A percentile compares a stretch with the other conserved stretches of the same genome.
phyloP scores from a whole-genome alignment of 2,113 vertebrate species.

The Mus pahari region DNA sequence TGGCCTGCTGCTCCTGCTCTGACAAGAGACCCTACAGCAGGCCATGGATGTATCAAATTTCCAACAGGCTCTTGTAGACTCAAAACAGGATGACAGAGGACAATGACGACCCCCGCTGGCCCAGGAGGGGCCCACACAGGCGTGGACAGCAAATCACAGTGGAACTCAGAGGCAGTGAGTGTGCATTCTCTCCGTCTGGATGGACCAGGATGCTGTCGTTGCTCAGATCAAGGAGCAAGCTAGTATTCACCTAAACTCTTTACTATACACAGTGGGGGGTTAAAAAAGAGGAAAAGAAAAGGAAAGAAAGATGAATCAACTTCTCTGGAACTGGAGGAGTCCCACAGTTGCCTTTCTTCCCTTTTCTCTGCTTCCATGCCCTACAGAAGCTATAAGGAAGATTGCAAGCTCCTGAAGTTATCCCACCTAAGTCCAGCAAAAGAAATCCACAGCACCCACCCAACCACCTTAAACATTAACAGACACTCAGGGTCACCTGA shows the following conservation, averaged over 20 bases:
- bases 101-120: background rate
- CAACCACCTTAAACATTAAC: background rate
- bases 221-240: background rate
- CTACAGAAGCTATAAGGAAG: background rate
- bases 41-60: background rate
- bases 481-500: background rate
- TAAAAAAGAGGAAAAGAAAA: background rate
- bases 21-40: background rate
- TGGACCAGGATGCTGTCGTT: too few species aligned
- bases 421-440: background rate
- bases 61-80: background rate
- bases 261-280: background rate
- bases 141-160: background rate
- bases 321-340: background rate
- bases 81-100: background rate
- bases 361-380: background rate
- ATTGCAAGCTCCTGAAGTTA: background rate
- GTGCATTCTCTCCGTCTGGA: background rate
- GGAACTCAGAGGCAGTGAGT: too few species aligned
- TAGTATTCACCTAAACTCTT: background rate
- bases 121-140: background rate
- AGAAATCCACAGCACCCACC: background rate
- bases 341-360: too few species aligned
- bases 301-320: background rate
- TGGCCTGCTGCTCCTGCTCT: background rate